Percentiles rank a stretch among this genome's conserved stretches.
Evolutionary conservation across 2,888 invertebrate species (phyloP).

Genomic region (Parnassius orleans): DNA sequence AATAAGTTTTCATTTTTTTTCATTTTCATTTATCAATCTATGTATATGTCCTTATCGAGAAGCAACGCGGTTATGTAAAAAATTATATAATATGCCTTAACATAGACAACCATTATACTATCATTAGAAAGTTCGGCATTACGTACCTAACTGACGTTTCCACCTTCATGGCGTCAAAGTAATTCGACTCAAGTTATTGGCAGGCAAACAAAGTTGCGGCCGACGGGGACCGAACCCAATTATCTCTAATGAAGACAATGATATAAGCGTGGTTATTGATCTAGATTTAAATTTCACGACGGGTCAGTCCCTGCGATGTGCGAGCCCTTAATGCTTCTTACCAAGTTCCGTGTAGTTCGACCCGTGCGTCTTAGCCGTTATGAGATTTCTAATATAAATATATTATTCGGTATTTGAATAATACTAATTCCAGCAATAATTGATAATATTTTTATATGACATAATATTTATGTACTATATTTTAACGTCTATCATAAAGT

Average conservation of each 20-base stretch:
- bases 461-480: no score
- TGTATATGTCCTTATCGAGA: no score
- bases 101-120: background rate
- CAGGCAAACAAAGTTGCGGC: slow-evolving; percentile 76
- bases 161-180: slow-evolving; percentile 54
- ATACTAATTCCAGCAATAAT: no score
- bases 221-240: slow-evolving; percentile 79
- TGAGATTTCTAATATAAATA: slow-evolving; percentile 9
- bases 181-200: slow-evolving; percentile 79
- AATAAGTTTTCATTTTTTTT: no score
- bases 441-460: no score
- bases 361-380: slow-evolving; percentile 48
- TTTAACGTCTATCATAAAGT: no score
- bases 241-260: slow-evolving; percentile 82
- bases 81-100: no score
- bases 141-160: background rate
- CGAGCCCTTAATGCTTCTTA: slow-evolving; percentile 79
- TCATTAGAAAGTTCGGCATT: slow-evolving; percentile 6
- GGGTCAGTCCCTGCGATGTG: slow-evolving; percentile 79
- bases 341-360: slow-evolving; percentile 58
- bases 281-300: slow-evolving; percentile 82
- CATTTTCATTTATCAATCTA: no score
- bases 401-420: no score
- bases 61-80: no score
- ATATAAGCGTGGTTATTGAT: slow-evolving; percentile 81